Evolutionary conservation across 2,113 vertebrate species (phyloP), one percentile per base, ranked within the genome.

Genomic region (Nothocercus julius): DNA sequence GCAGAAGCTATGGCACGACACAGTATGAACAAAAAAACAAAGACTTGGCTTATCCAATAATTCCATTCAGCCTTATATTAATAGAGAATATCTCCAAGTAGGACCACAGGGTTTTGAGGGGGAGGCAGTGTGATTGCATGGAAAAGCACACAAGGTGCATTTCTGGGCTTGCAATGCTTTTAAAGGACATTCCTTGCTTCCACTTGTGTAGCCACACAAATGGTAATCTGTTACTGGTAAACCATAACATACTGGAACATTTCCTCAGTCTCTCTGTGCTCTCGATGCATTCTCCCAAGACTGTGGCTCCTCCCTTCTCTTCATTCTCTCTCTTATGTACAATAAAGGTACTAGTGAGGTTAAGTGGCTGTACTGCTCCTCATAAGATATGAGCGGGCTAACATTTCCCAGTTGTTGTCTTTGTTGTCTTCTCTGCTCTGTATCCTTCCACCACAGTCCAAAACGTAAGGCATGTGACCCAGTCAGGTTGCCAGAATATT

Each of bases 1-100:
- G 83, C 90, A 90, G 77, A 66, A 92, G 90, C 90, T 96, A 94
- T 92, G 89, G 93, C 88, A 93, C 90, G 77, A 59, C 77, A 93
- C 62, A 80, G 83, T 81, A 76, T 63, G 74, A 93, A 49, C 47
- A 90, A 67, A 89, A 89, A 7, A 1, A 53, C 66, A 79, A 86
- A 72, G 9, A 34, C 54, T 89, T 87, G 58, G 58, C 78, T n/a
- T 63, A 70, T 63, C 30, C 59, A 36, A 2, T 49, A 91, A 85
- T 83, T 95, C 72, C n/a, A 80, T 54, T 21, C 40, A 87, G 44
- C 25, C 36, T 66, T 13, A 7, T 75, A 28, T 44, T 25, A 68
- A 79, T 34, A 82, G 64, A 83, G 75, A 82, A 7, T 21, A 24
- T 79, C n/a, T 92, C 12, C 62, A 79, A 82, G n/a, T 8, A 79